Evolutionary conservation across 1,140 invertebrate species (phyloP), one percentile per base, ranked within the genome.

Genomic region (Papilio aristodemus): DNA sequence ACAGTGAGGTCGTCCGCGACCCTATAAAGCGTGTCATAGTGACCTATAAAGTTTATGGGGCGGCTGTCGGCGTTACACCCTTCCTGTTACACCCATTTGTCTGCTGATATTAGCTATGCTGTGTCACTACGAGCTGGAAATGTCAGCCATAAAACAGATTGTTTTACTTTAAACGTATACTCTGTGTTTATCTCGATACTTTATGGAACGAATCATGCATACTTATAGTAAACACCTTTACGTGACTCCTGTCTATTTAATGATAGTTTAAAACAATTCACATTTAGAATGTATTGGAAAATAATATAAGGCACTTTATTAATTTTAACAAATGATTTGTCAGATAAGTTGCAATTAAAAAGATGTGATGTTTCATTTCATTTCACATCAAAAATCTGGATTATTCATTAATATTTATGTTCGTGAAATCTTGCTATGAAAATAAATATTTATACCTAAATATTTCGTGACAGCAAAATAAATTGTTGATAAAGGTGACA

Each of bases 31-130:
- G 59, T 70, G 77, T 72, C 66, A 76, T 75, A 68, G 75, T 81
- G 82, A 83, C 85, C 85, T 86, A 87, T 84, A 87, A 87, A 87
- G 77, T 80, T 83, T 82, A 85, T 81, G 77, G 78, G 74, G 62
- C 73, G 76, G 71, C 70, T 77, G 73, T 69, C 50, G 37, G 38
- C 69, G 72, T 81, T 76, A 69, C 85, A 81, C 85, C 85, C 83
- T 85, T 87, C 85, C 85, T 78, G 85, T 78, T 79, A 69, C 83
- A 71, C 85, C 85, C 80, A 71, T 66, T 66, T 43, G 27, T 43
- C 27, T 38, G 32, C 27, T 68, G 67, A 13, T 68, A 38, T 68
- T 46, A 43, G 25, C 19, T 46, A 50, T 36, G 43, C 60, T 58
- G n/a, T 70, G 68, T 64, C 68, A 62, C 25, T 60, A 43, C 64